These are phyloP conservation scores for Sceloporus tristichus DNA, from an alignment of 2,113 vertebrate genomes.

Conservation along the genomic window DNA sequence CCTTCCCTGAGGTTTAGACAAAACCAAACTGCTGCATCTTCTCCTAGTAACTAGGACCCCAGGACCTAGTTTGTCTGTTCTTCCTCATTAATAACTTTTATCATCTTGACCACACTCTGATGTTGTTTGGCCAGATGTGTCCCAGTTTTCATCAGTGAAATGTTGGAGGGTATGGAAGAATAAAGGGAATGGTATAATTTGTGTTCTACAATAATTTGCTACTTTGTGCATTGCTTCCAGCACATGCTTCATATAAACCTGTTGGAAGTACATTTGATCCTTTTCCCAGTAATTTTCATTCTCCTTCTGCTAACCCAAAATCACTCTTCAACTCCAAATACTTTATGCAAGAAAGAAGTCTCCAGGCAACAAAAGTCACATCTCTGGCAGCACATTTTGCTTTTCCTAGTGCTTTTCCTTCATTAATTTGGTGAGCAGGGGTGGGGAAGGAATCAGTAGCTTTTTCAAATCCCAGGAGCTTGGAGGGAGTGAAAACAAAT, in stretches of 20 bases:
- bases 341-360: constrained; percentile 54
- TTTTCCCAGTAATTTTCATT: constrained; percentile 48
- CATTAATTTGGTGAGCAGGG: constrained; percentile 25
- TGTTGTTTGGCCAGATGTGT: no score
- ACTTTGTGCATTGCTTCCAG: constrained; percentile 45
- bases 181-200: background rate
- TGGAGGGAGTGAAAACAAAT: constrained; percentile 1
- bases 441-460: background rate
- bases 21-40: no score
- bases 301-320: constrained; percentile 58
- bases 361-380: constrained; percentile 55
- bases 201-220: background rate
- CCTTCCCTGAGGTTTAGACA: no score
- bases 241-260: constrained; percentile 42
- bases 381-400: constrained; percentile 51
- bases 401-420: constrained; percentile 48
- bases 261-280: constrained; percentile 34
- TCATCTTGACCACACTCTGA: no score
- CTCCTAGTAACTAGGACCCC: no score
- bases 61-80: no score
- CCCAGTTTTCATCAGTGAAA: no score
- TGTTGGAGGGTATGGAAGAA: no score
- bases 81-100: no score
- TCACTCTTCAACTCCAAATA: constrained; percentile 38
- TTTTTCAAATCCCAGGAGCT: background rate